Percentiles rank a stretch among this genome's conserved stretches.
Evolutionary conservation across 2,888 invertebrate species (phyloP).

Genomic region (Apantesis nais): DNA sequence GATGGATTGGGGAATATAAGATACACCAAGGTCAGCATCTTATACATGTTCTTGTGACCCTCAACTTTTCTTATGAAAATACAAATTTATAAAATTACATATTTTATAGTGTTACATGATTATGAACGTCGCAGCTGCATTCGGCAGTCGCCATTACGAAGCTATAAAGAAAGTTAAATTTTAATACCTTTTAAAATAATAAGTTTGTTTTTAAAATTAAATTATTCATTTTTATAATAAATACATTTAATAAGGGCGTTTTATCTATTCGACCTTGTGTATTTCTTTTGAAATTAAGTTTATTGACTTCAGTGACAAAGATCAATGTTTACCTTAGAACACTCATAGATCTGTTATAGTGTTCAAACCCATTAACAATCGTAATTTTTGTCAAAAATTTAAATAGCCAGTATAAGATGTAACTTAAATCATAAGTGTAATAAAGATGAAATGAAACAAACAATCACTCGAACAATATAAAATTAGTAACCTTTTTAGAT

Average conservation of each 20-base stretch:
- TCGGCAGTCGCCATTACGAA: slow-evolving; percentile 9
- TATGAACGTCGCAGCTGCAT: slow-evolving; percentile 6
- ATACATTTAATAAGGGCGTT: too few relatives aligned
- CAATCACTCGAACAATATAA: too few relatives aligned
- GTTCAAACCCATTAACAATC: not conserved
- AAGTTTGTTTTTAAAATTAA: not conserved
- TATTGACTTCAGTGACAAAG: not conserved
- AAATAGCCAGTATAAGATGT: too few relatives aligned
- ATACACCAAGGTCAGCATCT: not conserved
- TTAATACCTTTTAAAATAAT: not conserved
- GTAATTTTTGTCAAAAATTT: too few relatives aligned
- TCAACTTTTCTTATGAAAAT: not conserved
- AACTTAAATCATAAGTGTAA: too few relatives aligned
- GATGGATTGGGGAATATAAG: not conserved
- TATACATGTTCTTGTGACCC: not conserved
- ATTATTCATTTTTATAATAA: not conserved
- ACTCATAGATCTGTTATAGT: not conserved
- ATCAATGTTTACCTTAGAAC: not conserved
- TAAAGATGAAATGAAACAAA: too few relatives aligned
- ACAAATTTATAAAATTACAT: not conserved
- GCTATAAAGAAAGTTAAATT: not conserved
- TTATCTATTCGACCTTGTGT: not conserved
- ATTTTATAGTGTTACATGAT: slow-evolving; percentile 4
- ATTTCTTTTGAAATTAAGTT: not conserved
- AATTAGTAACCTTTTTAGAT: too few relatives aligned